Percentiles rank a stretch among this genome's conserved stretches.
phyloP scores from a whole-genome alignment of 2,888 invertebrate species.

The Suillia variegata region DNA sequence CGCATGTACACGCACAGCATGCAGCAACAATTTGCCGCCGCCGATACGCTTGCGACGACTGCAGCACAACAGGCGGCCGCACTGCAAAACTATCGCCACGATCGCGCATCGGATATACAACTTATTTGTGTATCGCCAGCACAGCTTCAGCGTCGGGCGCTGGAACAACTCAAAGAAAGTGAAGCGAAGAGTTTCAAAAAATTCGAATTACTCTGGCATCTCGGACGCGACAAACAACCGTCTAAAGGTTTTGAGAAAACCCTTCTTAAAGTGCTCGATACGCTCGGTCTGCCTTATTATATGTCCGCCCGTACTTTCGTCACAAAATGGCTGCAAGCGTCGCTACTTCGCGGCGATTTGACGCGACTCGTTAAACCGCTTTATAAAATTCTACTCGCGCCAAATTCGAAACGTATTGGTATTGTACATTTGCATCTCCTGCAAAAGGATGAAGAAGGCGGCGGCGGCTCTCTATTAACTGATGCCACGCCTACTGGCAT shows the following conservation, averaged over 20 bases:
- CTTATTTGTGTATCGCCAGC: conserved; percentile 53
- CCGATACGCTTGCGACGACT: conserved; percentile 24
- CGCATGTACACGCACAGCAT: conserved; percentile 57
- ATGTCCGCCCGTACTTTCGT: conserved; percentile 64
- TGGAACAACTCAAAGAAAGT: conserved; percentile 53
- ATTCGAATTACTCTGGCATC: conserved; percentile 71
- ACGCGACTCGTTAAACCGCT: conserved; percentile 79
- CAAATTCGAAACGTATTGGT: conserved; percentile 80
- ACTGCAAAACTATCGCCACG: conserved; percentile 50
- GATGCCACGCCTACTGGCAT: conserved; percentile 17
- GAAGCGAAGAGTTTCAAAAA: conserved; percentile 60
- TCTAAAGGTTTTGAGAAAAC: conserved; percentile 65
- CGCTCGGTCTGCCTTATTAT: conserved; percentile 54
- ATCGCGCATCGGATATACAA: conserved; percentile 55
- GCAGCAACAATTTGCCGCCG: conserved; percentile 42
- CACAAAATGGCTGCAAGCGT: conserved; percentile 77
- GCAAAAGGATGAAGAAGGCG: conserved; percentile 62
- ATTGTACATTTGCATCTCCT: conserved; percentile 74
- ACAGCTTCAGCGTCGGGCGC: conserved; percentile 35
- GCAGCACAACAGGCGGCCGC: conserved; percentile 31
- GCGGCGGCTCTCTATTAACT: no score
- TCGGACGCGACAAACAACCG: conserved; percentile 72
- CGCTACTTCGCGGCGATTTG: conserved; percentile 77
- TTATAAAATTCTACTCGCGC: conserved; percentile 74
- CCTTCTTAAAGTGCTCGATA: conserved; percentile 69